Percentiles rank a stretch among this genome's conserved stretches.
phyloP scores from a whole-genome alignment of 2,797 vertebrate genomes.

The Lithobates sylvaticus region DNA sequence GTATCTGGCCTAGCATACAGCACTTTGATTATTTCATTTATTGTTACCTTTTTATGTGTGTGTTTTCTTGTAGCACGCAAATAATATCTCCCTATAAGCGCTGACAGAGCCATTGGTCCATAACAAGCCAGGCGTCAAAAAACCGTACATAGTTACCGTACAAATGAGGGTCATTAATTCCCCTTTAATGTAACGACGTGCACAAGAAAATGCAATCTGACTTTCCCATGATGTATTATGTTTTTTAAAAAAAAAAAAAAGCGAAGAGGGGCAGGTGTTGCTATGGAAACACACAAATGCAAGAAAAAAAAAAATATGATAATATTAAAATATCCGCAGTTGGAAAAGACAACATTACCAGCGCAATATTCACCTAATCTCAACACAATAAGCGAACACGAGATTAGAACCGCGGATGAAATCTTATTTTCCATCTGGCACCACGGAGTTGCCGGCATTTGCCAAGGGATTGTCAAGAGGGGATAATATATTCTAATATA shows the following conservation, averaged over 20 bases:
- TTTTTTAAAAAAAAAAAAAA: no score
- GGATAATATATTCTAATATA: slow-evolving; percentile 49
- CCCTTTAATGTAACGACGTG: slow-evolving; percentile 37
- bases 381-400: slow-evolving; percentile 42
- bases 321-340: slow-evolving; percentile 48
- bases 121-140: slow-evolving; percentile 26
- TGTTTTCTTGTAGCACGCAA: neutral
- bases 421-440: slow-evolving; percentile 49
- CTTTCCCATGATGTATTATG: slow-evolving; percentile 48
- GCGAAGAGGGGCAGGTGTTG: slow-evolving; percentile 37
- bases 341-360: slow-evolving; percentile 40
- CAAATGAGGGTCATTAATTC: slow-evolving; percentile 51
- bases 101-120: slow-evolving; percentile 19
- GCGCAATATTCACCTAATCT: slow-evolving; percentile 28
- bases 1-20: neutral
- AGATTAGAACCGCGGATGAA: slow-evolving; percentile 36
- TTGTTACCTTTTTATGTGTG: neutral
- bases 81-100: neutral
- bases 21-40: neutral
- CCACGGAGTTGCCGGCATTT: slow-evolving; percentile 30
- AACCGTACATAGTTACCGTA: slow-evolving; percentile 29
- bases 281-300: slow-evolving; percentile 46
- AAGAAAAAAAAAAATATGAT: slow-evolving; percentile 21
- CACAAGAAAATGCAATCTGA: slow-evolving; percentile 41
- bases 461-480: slow-evolving; percentile 29